Base-by-base conservation (phyloP, 2,797 vertebrate species). In the Molossus alvarezi region DNA sequence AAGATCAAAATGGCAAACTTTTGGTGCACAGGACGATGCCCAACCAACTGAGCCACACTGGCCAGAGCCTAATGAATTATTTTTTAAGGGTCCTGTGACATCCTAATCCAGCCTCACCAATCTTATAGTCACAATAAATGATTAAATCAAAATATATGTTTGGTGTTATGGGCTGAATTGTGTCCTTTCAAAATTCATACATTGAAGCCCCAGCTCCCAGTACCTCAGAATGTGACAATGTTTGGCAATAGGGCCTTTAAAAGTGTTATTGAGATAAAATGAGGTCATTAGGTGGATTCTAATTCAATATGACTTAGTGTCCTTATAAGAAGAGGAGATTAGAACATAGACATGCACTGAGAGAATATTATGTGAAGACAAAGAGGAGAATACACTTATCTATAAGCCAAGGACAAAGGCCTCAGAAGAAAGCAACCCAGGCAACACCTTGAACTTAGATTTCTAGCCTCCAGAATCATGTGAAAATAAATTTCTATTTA, bases 251-350 rank as follows among this genome's bases (percentile, higher is more conserved):
- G 15, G 18, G 27, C 12, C 69, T 95, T 94, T 80, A 64, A 45
- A 57, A 25, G 55, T 25, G 11, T 60, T 45, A 89, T 13, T 85
- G 60, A 53, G 58, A 29, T 94, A 73, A 93, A 87, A 73, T 84
- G 45, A 65, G 13, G 20, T 88, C 57, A 60, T 14, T 62, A 57
- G 57, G 23, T 85, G 6, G 51, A 21, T 14, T 33, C 41, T 64
- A 79, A 94, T 62, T 12, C 58, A 79, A 13, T n/a, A 65, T 25
- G 17, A 57, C 25, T 76, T 89, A 6, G 21, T 62, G 7, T 91
- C 62, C 41, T 80, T 84, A 55, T 27, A 37, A 81, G 21, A 85
- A 64, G 62, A 91, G 48, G 21, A 55, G 13, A 81, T 15, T 55
- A 87, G 23, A 25, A 55, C 45, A 45, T 12, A 93, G 18, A 79